These are phyloP conservation scores for Mormyrus hasselquistii DNA, from an alignment of 2,797 vertebrate genomes.

Conservation along the genomic window DNA sequence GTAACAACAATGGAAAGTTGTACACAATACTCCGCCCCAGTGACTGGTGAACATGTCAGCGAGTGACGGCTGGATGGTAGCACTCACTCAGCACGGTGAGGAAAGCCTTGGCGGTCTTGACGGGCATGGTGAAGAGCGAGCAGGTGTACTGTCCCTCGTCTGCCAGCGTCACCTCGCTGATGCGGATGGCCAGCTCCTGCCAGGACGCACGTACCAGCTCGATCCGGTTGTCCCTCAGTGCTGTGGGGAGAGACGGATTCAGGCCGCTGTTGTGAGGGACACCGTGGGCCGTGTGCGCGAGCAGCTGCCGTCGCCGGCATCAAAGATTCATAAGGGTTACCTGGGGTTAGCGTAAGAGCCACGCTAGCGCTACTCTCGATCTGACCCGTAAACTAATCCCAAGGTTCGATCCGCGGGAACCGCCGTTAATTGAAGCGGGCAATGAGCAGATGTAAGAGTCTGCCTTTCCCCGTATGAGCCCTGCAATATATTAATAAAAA, in stretches of 20 bases:
- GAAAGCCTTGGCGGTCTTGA: constrained; percentile 82
- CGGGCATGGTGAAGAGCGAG: constrained; percentile 82
- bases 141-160: constrained; percentile 83
- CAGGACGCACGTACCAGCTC: constrained; percentile 79
- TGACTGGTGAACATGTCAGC: no score
- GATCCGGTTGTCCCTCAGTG: constrained; percentile 91
- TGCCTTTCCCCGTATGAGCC: neutral
- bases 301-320: constrained; percentile 4
- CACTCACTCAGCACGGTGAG: constrained; percentile 75
- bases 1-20: neutral
- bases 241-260: constrained; percentile 51
- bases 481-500: neutral
- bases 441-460: constrained; percentile 9
- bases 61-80: neutral
- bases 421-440: neutral
- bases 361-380: neutral
- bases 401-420: neutral
- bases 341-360: neutral
- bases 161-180: constrained; percentile 72
- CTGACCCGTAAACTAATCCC: neutral
- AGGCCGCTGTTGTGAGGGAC: neutral
- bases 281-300: constrained; percentile 9
- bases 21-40: neutral
- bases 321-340: constrained; percentile 18
- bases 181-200: constrained; percentile 79